Percentiles rank a stretch among this genome's conserved stretches.
Evolutionary conservation across 2,113 vertebrate species (phyloP).

Genomic region (Galemys pyrenaicus): DNA sequence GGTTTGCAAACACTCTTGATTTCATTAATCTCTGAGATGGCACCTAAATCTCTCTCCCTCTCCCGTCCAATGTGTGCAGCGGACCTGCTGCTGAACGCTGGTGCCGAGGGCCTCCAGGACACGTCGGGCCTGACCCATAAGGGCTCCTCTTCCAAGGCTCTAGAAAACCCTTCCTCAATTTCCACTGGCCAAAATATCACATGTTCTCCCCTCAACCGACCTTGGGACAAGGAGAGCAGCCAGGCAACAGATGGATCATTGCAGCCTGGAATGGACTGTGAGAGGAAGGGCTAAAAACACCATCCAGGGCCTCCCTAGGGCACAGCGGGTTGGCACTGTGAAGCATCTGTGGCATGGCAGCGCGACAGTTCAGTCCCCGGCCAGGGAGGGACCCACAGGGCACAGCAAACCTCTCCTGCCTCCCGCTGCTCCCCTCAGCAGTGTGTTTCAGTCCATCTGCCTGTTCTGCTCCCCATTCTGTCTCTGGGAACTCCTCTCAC

Average conservation of each 20-base stretch:
- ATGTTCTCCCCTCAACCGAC: not conserved
- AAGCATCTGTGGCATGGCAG: too few relatives aligned
- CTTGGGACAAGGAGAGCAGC: not conserved
- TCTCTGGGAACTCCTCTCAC: too few relatives aligned
- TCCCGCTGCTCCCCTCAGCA: too few relatives aligned
- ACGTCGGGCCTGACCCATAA: rapidly evolving
- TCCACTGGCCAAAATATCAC: not conserved
- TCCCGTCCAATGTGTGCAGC: not conserved
- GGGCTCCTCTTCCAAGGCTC: not conserved
- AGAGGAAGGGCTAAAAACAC: not conserved
- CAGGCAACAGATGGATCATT: too few relatives aligned
- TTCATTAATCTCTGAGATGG: not conserved
- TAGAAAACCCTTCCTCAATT: not conserved
- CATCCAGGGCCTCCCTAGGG: too few relatives aligned
- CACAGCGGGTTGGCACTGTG: too few relatives aligned
- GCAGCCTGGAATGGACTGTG: not conserved
- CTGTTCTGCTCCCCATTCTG: too few relatives aligned
- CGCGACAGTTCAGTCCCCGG: too few relatives aligned
- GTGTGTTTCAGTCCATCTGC: too few relatives aligned
- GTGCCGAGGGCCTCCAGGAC: not conserved
- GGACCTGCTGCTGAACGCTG: not conserved
- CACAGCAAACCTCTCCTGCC: too few relatives aligned
- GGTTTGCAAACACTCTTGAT: not conserved
- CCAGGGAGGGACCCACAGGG: too few relatives aligned
- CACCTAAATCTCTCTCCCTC: not conserved